These are phyloP conservation scores for Drosophila ambigua DNA, from an alignment of 1,140 invertebrate genomes.

Conservation along the genomic window DNA sequence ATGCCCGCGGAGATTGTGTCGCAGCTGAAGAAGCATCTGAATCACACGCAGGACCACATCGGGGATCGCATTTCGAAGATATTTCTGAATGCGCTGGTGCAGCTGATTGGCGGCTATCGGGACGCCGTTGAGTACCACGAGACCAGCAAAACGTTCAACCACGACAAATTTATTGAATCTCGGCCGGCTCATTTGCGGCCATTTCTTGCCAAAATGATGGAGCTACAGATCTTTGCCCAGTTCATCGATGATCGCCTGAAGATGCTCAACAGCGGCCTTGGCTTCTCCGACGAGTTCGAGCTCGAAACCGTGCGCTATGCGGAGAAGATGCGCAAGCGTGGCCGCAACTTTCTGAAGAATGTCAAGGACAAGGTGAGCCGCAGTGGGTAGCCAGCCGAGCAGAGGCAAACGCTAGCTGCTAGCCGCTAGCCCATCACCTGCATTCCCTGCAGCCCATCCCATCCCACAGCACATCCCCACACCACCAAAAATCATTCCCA, in stretches of 20 bases:
- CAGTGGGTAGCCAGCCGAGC: background rate
- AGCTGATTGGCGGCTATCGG: slow-evolving; percentile 96
- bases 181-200: slow-evolving; percentile 92
- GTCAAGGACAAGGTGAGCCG: slow-evolving; percentile 89
- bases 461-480: slow-evolving; percentile 19
- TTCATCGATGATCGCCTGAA: slow-evolving; percentile 97
- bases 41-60: slow-evolving; percentile 85
- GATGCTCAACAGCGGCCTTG: slow-evolving; percentile 93
- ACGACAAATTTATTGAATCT: slow-evolving; percentile 93
- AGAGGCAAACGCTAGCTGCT: background rate
- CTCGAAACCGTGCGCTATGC: slow-evolving; percentile 93
- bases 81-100: slow-evolving; percentile 94
- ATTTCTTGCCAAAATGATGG: slow-evolving; percentile 94
- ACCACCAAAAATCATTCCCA: slow-evolving; percentile 13
- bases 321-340: slow-evolving; percentile 91
- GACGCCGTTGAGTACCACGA: slow-evolving; percentile 92
- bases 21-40: slow-evolving; percentile 87
- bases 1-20: slow-evolving; percentile 92
- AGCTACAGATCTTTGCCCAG: slow-evolving; percentile 97
- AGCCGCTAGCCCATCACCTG: background rate
- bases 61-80: slow-evolving; percentile 96
- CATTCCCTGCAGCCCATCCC: slow-evolving; percentile 12
- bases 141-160: slow-evolving; percentile 93
- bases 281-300: slow-evolving; percentile 97
- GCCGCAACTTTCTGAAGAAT: slow-evolving; percentile 91